Evolutionary conservation across 2,113 vertebrate species (phyloP), one percentile per base, ranked within the genome.

Genomic region (Hystrix brachyura): DNA sequence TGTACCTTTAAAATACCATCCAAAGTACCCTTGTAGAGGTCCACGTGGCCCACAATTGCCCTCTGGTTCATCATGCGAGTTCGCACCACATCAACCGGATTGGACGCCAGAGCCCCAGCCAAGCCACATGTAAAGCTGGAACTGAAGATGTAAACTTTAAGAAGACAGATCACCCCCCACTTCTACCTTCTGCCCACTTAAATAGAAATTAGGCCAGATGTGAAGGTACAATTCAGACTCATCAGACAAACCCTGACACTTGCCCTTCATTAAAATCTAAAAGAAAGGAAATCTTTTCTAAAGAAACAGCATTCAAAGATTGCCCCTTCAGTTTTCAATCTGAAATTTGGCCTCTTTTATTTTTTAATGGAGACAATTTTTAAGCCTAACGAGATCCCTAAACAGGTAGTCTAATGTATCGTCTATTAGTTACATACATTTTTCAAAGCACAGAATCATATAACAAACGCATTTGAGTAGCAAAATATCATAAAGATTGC

Each of bases 61-160:
- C 98, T 99, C 98, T 99, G 99, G 98, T 99, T 99, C 99, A 99
- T 99, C 99, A 99, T 99, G 55, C 99, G 99, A 0, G 99, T 99
- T 93, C 99, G 98, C 60, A 99, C 99, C 59, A 99, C 99, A 0
- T 99, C 99, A 96, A 99, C 99, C 0, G 99, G 99, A 98, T 99
- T 99, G 85, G 99, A 99, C 62, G 99, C 99, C 43, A 99, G 89
- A 93, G 99, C 99, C 8, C 99, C 99, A 0, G 99, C 99, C 96
- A 99, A 98, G 48, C 99, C 99, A 0, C 99, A 99, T 0, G 98
- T 99, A 91, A 99, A 99, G 94, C 99, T 99, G 96, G 99, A 99
- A 95, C 99, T 99, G 89, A 8, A 65, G 83, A 74, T 34, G 46
- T 43, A 8, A 85, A 96, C 7, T 62, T 96, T 94, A 79, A 92